Evolutionary conservation across 2,888 invertebrate genomes (phyloP), one percentile per base, ranked within the genome.

Genomic region (Cephus spinipes): DNA sequence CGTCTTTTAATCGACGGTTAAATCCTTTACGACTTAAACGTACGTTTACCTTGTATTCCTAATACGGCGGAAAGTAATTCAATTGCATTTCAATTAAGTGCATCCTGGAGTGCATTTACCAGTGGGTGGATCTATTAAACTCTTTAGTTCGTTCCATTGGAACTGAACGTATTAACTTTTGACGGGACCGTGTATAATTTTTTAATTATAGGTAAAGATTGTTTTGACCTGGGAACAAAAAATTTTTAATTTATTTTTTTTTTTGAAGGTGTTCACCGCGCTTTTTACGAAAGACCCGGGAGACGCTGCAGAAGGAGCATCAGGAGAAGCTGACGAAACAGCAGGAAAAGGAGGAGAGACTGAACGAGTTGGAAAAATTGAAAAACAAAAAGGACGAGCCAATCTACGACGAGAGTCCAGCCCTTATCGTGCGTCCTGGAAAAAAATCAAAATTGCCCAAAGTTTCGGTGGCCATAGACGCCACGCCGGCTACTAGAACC

Each of bases 381-480:
- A 83, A 83, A 12, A 84, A 81, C 11, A 86, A 78, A 11, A 82
- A 85, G 32, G 85, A 86, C 1, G 89, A 89, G 35, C 86, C 89
- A 36, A 88, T 89, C 73, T 91, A 91, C 83, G 90, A 89, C 74
- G 87, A 90, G 33, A 88, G 83, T 80, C 87, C 90, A 4, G 85
- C 89, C 15, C 76, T 90, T 34, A 79, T 89, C 15, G 85, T 91
- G 36, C 86, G 89, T 32, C 89, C 90, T 55, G 89, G 90, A 73
- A 89, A 88, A 78, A 93, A 93, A 86, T 92, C 93, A 2, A 93
- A 90, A 79, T 93, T 93, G 80, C 93, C 95, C 0, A 94, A 96
- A 91, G 95, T 96, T 3, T 96, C 95, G 0, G 95, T 96, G 12
- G 96, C 95, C 0, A 93, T 96, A 40, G 96, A 97, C 89, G 96